These are phyloP conservation scores for Spicauda simplicius DNA, from an alignment of 2,888 invertebrate species.

Conservation along the genomic window DNA sequence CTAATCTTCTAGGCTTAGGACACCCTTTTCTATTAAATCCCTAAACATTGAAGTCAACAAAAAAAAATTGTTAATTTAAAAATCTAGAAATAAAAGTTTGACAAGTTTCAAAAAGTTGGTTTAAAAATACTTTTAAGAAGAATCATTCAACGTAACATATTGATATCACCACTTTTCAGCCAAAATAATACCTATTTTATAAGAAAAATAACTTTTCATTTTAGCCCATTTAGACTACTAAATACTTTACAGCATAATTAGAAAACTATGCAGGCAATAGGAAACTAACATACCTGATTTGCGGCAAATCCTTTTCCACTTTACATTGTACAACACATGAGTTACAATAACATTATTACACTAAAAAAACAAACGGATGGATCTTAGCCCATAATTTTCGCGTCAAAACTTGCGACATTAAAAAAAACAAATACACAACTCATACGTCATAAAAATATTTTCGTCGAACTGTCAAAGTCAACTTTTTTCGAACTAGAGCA, in stretches of 20 bases:
- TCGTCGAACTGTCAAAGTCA: slow-evolving; percentile 75
- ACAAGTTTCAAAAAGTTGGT: too few species aligned
- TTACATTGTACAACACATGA: neutral
- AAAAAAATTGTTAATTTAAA: too few species aligned
- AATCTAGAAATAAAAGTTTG: too few species aligned
- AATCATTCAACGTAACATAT: too few species aligned
- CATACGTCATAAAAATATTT: slow-evolving; percentile 67
- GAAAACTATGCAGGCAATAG: neutral
- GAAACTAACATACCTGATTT: neutral
- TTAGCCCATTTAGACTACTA: neutral
- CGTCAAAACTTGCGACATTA: neutral
- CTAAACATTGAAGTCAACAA: too few species aligned
- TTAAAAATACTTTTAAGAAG: too few species aligned
- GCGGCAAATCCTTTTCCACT: neutral
- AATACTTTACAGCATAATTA: neutral
- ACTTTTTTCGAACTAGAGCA: slow-evolving; percentile 48
- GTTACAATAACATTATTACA: neutral
- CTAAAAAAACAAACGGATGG: neutral
- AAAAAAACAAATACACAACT: slow-evolving; percentile 16
- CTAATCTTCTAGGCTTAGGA: too few species aligned
- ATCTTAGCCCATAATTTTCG: neutral
- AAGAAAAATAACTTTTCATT: neutral
- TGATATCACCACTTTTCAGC: too few species aligned
- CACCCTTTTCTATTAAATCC: too few species aligned
- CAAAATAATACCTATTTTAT: neutral